Conservation (phyloP, 1,140 invertebrate genomes). For the Episyrphus balteatus region DNA sequence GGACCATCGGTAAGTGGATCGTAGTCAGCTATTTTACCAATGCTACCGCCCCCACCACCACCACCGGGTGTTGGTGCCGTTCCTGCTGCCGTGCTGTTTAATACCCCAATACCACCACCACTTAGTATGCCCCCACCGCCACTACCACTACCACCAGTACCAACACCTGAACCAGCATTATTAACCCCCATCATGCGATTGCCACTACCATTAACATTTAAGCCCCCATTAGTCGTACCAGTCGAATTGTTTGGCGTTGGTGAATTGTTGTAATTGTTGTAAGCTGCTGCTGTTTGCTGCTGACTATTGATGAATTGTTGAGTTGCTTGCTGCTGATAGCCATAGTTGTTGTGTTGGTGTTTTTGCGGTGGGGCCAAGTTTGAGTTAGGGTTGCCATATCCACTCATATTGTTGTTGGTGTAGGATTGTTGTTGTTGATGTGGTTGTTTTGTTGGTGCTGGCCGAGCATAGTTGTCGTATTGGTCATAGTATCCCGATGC, state of each 20-base stretch:
- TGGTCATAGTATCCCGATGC: conserved; percentile 10
- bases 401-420: conserved; percentile 12
- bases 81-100: background rate
- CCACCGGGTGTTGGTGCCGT: background rate
- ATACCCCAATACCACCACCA: no score
- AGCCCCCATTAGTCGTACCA: no score
- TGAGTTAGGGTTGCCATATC: conserved; percentile 3
- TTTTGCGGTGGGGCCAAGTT: conserved; percentile 9
- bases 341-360: conserved; percentile 14
- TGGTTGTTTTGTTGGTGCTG: background rate
- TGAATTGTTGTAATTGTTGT: conserved; percentile 23
- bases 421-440: background rate
- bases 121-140: background rate
- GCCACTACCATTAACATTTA: background rate
- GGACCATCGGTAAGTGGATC: conserved; percentile 61
- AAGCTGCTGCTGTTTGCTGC: conserved; percentile 23
- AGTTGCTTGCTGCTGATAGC: conserved; percentile 12
- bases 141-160: background rate
- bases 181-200: background rate
- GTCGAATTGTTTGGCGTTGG: conserved; percentile 13
- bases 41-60: conserved; percentile 9
- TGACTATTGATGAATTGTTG: conserved; percentile 5
- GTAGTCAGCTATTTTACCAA: conserved; percentile 69
- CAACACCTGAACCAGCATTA: background rate
- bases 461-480: conserved; percentile 5